Conservation (phyloP, 2,888 invertebrate species). For the Microplitis deprimator region DNA sequence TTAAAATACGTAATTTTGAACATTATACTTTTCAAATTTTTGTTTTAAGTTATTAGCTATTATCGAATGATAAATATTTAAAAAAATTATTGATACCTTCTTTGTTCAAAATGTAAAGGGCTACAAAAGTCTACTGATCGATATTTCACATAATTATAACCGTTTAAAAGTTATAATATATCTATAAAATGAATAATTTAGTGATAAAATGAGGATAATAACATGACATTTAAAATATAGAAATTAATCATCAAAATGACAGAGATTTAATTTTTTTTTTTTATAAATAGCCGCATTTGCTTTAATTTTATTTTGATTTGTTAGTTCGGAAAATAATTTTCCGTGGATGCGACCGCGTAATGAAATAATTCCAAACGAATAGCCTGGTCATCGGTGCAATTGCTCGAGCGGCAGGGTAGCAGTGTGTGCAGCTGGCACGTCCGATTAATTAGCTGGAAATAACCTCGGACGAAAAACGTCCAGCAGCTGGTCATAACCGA, state of each 20-base stretch:
- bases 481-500: slow-evolving; percentile 23
- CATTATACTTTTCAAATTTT: too few relatives aligned
- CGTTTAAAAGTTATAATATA: too few relatives aligned
- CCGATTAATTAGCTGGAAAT: slow-evolving; percentile 41
- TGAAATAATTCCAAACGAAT: slow-evolving; percentile 35
- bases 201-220: too few relatives aligned
- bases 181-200: too few relatives aligned
- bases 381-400: slow-evolving; percentile 26
- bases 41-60: too few relatives aligned
- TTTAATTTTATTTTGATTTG: slow-evolving; percentile 7
- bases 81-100: too few relatives aligned
- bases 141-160: too few relatives aligned
- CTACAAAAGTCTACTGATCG: too few relatives aligned
- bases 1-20: too few relatives aligned
- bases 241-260: background rate
- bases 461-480: slow-evolving; percentile 30
- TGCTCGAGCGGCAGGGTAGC: background rate
- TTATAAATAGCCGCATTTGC: background rate
- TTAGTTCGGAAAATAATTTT: slow-evolving; percentile 4
- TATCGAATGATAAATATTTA: too few relatives aligned
- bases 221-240: too few relatives aligned
- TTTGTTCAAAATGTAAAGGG: too few relatives aligned
- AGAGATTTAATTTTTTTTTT: background rate
- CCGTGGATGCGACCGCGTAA: slow-evolving; percentile 13
- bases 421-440: slow-evolving; percentile 35